A percentile compares a stretch with the other conserved stretches of the same genome.
Evolutionary conservation across 2,797 vertebrate species (phyloP).

Genomic region (Melanotaenia trifasciata): DNA sequence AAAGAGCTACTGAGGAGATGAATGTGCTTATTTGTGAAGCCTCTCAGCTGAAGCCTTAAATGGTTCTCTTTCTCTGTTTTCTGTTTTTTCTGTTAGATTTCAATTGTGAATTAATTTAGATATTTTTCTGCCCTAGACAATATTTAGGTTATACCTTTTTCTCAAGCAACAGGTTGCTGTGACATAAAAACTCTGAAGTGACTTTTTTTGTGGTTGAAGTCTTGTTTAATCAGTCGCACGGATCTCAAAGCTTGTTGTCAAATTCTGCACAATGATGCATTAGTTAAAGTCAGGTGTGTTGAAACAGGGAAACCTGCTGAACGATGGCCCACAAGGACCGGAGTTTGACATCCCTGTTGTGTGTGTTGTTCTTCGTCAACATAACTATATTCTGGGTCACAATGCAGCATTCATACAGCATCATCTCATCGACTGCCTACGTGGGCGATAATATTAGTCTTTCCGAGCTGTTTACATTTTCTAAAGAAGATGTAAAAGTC

Average conservation of each 20-base stretch:
- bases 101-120: conserved; percentile 25
- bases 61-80: conserved; percentile 7
- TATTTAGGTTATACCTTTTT: conserved; percentile 44
- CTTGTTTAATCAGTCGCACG: neutral
- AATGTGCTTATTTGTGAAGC: conserved; percentile 41
- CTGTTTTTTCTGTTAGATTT: conserved; percentile 36
- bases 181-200: neutral
- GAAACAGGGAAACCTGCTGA: too few species aligned
- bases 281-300: too few species aligned
- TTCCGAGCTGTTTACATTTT: too few species aligned
- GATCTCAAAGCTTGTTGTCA: too few species aligned
- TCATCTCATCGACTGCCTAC: neutral
- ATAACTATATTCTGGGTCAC: neutral
- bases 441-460: too few species aligned
- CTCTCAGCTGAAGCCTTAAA: conserved; percentile 7
- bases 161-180: conserved; percentile 29
- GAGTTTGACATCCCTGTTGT: too few species aligned
- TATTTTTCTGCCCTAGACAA: conserved; percentile 31
- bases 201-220: neutral
- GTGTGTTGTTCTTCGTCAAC: too few species aligned
- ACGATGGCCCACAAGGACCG: too few species aligned
- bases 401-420: neutral
- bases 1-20: conserved; percentile 42
- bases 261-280: too few species aligned
- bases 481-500: too few species aligned